Evolutionary conservation across 2,797 vertebrate species (phyloP).

Genomic region (Hippocampus kuda): DNA sequence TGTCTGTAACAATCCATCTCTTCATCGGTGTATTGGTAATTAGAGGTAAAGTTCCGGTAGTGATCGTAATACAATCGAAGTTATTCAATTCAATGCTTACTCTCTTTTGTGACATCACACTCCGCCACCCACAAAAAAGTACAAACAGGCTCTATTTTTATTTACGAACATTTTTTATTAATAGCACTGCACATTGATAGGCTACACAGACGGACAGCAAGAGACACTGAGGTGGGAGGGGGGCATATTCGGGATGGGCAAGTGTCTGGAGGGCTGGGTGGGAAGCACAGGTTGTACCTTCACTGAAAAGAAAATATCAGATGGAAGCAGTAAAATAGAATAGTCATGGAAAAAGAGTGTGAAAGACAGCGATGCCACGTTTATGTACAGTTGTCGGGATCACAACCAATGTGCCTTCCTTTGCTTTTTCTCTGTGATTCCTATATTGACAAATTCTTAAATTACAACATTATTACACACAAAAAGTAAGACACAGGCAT

Average conservation of each 20-base stretch:
- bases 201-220: constrained; percentile 73
- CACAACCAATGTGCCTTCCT: constrained; percentile 63
- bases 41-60: constrained; percentile 64
- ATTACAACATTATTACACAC: constrained; percentile 74
- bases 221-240: constrained; percentile 56
- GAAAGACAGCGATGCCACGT: constrained; percentile 27
- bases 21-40: constrained; percentile 65
- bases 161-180: constrained; percentile 61
- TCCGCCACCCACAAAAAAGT: constrained; percentile 53
- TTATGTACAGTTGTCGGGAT: constrained; percentile 40
- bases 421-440: constrained; percentile 55
- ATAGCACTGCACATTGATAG: constrained; percentile 75
- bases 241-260: constrained; percentile 39
- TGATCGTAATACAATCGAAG: constrained; percentile 62
- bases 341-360: constrained; percentile 31
- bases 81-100: constrained; percentile 70
- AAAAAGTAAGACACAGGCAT: constrained; percentile 73
- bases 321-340: constrained; percentile 17
- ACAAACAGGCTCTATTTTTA: constrained; percentile 61
- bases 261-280: background rate
- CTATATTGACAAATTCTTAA: constrained; percentile 66
- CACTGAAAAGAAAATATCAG: constrained; percentile 2
- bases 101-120: constrained; percentile 74
- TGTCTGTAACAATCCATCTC: constrained; percentile 66
- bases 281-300: constrained; percentile 4